Percentiles rank a stretch among this genome's conserved stretches.
Evolutionary conservation across 2,113 vertebrate genomes (phyloP).

Genomic region (Eulemur macaco): DNA sequence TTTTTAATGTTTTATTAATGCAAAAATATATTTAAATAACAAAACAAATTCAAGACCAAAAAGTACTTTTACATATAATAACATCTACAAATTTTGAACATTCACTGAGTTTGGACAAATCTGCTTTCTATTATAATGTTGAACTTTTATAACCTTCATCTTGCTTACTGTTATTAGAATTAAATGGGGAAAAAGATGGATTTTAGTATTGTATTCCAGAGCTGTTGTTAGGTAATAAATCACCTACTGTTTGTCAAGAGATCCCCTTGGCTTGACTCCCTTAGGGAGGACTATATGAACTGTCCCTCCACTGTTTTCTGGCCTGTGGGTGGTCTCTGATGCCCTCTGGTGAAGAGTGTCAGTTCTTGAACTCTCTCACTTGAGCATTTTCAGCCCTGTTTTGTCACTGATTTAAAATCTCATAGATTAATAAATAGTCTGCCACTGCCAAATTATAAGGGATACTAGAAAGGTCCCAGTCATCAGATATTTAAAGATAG

Average conservation of each 20-base stretch:
- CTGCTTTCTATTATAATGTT: background rate
- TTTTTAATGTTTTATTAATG: background rate
- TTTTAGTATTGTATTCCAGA: background rate
- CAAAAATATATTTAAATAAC: background rate
- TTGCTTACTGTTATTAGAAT: background rate
- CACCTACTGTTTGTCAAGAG: background rate
- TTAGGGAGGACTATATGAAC: background rate
- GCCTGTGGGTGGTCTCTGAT: background rate
- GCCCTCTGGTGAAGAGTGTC: fast-evolving
- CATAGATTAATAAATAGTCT: conserved; percentile 2
- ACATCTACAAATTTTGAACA: background rate
- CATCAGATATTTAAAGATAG: background rate
- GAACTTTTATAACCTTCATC: background rate
- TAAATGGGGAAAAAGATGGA: background rate
- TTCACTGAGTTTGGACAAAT: background rate
- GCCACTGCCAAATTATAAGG: background rate
- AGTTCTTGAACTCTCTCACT: background rate
- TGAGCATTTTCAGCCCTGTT: background rate
- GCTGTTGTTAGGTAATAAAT: background rate
- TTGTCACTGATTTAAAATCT: background rate
- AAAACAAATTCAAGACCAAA: background rate
- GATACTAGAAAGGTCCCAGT: background rate
- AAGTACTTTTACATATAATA: background rate
- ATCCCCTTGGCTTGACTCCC: background rate
- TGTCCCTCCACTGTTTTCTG: background rate